A percentile compares a stretch with the other conserved stretches of the same genome.
phyloP scores from a whole-genome alignment of 53 echinoderm and acorn worm species.

The Pentamera pediparva region DNA sequence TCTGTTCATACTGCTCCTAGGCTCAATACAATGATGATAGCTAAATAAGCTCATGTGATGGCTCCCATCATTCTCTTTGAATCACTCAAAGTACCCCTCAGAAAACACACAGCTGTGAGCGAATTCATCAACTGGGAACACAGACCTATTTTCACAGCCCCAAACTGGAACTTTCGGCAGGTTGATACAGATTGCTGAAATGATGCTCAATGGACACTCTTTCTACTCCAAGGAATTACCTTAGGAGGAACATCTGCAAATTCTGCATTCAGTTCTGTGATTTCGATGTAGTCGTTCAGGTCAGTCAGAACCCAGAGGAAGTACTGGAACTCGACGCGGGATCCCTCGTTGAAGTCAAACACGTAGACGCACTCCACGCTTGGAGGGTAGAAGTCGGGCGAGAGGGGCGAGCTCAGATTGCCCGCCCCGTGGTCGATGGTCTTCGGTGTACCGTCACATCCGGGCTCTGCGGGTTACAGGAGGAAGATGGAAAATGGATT shows the following conservation, averaged over 20 bases:
- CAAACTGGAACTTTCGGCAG: no score
- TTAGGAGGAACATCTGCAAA: constrained; percentile 16
- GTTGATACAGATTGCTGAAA: no score
- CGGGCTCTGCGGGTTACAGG: neutral
- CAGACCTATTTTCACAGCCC: no score
- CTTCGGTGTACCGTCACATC: constrained; percentile 45
- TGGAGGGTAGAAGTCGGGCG: constrained; percentile 64
- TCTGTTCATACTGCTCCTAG: no score
- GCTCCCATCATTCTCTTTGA: no score
- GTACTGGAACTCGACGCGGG: constrained; percentile 32
- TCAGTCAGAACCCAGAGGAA: constrained; percentile 44
- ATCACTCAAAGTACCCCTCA: no score
- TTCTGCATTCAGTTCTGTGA: constrained; percentile 55
- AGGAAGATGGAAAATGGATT: neutral
- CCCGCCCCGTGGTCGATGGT: constrained; percentile 40
- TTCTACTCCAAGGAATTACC: neutral
- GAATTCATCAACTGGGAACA: no score
- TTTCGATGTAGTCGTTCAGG: constrained; percentile 47
- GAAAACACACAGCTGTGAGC: no score
- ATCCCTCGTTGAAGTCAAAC: constrained; percentile 21
- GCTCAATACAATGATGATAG: no score
- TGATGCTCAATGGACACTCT: neutral
- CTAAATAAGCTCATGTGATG: neutral
- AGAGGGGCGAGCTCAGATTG: constrained; percentile 75
- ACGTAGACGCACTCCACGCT: constrained; percentile 46